These are phyloP conservation scores for Furcifer pardalis DNA, from an alignment of 2,797 vertebrate species.

Conservation along the genomic window DNA sequence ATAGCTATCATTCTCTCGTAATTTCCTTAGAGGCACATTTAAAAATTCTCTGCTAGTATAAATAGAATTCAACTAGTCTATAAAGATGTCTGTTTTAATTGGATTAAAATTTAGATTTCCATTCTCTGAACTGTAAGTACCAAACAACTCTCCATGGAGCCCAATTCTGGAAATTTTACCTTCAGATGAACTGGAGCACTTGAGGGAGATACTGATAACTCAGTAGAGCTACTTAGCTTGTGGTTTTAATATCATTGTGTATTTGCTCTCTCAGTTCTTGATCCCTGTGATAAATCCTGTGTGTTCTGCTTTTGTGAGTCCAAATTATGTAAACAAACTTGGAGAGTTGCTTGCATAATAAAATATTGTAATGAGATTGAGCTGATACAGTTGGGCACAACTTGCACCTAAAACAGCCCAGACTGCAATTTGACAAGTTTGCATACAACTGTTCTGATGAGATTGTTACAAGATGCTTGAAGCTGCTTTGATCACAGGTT, in stretches of 20 bases:
- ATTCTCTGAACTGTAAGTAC: slow-evolving; percentile 29
- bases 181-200: slow-evolving; percentile 3
- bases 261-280: not conserved
- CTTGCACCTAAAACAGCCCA: not conserved
- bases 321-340: not conserved
- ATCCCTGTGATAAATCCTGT: not conserved
- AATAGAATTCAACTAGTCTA: slow-evolving; percentile 35
- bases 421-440: not conserved
- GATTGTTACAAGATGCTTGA: not conserved
- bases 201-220: not conserved
- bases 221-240: slow-evolving; percentile 1
- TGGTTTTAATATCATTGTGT: not conserved
- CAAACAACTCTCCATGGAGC: slow-evolving; percentile 1
- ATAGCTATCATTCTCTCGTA: not conserved
- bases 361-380: not conserved
- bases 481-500: not conserved
- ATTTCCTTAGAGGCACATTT: slow-evolving; percentile 26
- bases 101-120: slow-evolving; percentile 28
- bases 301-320: not conserved
- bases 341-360: not conserved
- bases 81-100: slow-evolving; percentile 27
- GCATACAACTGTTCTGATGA: not conserved
- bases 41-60: slow-evolving; percentile 15
- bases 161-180: slow-evolving; percentile 7
- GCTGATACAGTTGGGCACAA: not conserved